Conservation (phyloP, 2,888 invertebrate genomes). For the Conops quadrifasciatus region DNA sequence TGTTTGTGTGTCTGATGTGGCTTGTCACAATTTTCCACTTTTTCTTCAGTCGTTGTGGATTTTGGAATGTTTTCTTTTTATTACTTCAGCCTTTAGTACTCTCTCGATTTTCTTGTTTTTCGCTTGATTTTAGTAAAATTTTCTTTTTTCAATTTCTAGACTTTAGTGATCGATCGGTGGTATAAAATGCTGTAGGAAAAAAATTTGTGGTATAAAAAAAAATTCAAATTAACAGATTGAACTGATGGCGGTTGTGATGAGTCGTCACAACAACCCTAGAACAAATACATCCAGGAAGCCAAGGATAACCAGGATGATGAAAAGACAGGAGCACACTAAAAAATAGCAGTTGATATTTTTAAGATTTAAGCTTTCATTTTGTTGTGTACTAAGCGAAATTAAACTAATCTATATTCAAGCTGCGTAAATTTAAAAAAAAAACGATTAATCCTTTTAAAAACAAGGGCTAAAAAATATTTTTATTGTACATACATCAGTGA, state of each 20-base stretch:
- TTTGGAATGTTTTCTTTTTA: slow-evolving; percentile 24
- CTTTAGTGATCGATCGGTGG: neutral
- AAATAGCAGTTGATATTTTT: too few species aligned
- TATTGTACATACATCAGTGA: too few species aligned
- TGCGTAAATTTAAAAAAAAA: too few species aligned
- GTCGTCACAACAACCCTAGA: slow-evolving; percentile 14
- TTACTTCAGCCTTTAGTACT: slow-evolving; percentile 23
- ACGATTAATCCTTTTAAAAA: too few species aligned
- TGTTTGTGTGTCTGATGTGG: neutral
- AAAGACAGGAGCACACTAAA: too few species aligned
- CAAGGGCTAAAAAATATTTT: too few species aligned
- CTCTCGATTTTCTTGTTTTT: neutral
- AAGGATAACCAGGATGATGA: too few species aligned
- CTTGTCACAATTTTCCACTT: slow-evolving; percentile 19
- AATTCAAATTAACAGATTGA: neutral
- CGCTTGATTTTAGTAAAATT: slow-evolving; percentile 11
- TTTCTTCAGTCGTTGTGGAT: slow-evolving; percentile 20
- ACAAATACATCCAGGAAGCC: slow-evolving; percentile 16
- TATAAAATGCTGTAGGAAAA: too few species aligned
- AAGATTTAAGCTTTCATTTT: too few species aligned
- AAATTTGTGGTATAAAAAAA: too few species aligned
- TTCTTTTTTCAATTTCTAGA: neutral
- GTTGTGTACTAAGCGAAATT: too few species aligned
- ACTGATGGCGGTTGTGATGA: slow-evolving; percentile 1
- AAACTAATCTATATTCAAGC: too few species aligned